A percentile compares a stretch with the other conserved stretches of the same genome.
These are phyloP conservation scores for Chaetodon auriga DNA, from an alignment of 2,113 vertebrate species.

Conservation along the genomic window DNA sequence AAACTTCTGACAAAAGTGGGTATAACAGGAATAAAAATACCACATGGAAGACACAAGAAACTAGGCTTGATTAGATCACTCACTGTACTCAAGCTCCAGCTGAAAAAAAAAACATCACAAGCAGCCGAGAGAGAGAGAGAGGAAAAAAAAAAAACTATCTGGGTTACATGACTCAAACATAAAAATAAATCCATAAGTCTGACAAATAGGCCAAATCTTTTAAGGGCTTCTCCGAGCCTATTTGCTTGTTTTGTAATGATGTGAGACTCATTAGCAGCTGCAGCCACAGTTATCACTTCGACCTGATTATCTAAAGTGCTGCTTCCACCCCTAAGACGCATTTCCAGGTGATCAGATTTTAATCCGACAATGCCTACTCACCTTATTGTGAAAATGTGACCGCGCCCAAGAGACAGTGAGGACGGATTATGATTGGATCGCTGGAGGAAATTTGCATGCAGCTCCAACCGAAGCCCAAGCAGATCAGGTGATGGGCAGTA, in stretches of 20 bases:
- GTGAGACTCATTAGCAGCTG: conserved; percentile 34
- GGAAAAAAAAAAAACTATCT: conserved; percentile 50
- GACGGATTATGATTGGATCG: not conserved
- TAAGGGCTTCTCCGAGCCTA: conserved; percentile 46
- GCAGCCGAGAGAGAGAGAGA: conserved; percentile 33
- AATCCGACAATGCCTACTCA: conserved; percentile 2
- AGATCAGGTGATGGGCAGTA: conserved; percentile 10
- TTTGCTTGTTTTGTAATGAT: conserved; percentile 36
- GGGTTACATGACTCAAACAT: conserved; percentile 64
- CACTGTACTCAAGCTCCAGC: conserved; percentile 45
- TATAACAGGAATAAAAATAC: conserved; percentile 17
- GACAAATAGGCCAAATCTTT: conserved; percentile 67
- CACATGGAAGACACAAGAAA: conserved; percentile 9
- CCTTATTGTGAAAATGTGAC: not conserved
- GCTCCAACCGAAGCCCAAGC: conserved; percentile 12
- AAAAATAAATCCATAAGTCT: conserved; percentile 65
- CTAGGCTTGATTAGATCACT: conserved; percentile 51
- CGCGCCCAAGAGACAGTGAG: not conserved
- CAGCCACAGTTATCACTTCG: conserved; percentile 41
- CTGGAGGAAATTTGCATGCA: conserved; percentile 11
- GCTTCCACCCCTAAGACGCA: conserved; percentile 38
- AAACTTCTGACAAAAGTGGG: conserved; percentile 17
- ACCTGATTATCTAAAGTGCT: conserved; percentile 48
- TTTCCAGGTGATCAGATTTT: conserved; percentile 23
- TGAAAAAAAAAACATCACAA: conserved; percentile 46